Base-by-base conservation (phyloP, 2,888 invertebrate genomes). In the Zhuqinia jingwanae region DNA sequence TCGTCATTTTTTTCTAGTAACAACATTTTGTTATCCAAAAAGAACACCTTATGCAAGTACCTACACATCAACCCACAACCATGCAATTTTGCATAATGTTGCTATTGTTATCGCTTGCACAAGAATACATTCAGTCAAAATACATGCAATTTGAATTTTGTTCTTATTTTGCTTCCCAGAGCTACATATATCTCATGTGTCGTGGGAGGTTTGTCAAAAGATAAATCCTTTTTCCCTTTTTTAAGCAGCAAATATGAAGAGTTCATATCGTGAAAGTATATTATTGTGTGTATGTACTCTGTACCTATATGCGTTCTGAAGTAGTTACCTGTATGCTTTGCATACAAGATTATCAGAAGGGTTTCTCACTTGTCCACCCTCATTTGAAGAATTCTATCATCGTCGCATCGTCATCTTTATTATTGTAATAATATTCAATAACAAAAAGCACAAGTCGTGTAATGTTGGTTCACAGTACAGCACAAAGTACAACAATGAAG, bases 321-420 rank as follows among this genome's bases (percentile, higher is more conserved):
- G n/a, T n/a, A n/a, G n/a, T n/a, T n/a, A n/a, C n/a, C n/a, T n/a
- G n/a, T n/a, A n/a, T n/a, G n/a, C n/a, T n/a, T n/a, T n/a, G n/a
- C n/a, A n/a, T 1, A 15, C 47, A 47, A 15, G 13, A 47, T 47
- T 15, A 15, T 47, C 47, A 47, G 47, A 47, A 47, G 47, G 47
- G 42, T 42, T 5, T 47, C 47, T 65, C 63, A 79, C 79, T 65
- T 17, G 80, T 70, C 70, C 65, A 56, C 65, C 63, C 50, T 68
- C 80, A 80, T 80, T 80, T 80, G 70, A 80, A 70, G 80, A 80
- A 68, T 80, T 65, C n/a, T n/a, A n/a, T n/a, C n/a, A n/a, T n/a
- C n/a, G n/a, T n/a, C n/a, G 80, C 80, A 70, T 53, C 20, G 80
- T 80, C 80, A 80, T 80, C 56, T 68, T 58, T 22, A 58, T 58